Base-by-base conservation (phyloP, 1,140 invertebrate genomes). In the Nasonia giraulti region DNA sequence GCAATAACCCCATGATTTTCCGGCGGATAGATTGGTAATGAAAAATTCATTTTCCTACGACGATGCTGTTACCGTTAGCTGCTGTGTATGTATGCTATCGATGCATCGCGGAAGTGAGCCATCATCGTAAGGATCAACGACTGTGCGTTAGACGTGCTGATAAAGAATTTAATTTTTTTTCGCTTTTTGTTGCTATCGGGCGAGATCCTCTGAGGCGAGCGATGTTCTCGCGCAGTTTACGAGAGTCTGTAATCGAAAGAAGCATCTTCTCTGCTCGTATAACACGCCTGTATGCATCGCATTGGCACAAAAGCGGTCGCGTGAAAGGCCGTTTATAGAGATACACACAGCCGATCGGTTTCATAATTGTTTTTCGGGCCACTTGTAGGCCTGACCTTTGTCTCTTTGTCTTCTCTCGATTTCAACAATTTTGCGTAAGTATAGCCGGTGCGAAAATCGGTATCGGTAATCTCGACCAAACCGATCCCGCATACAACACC, bases 331-430 rank as follows among this genome's bases (percentile, higher is more conserved):
- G 10, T 17, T 74, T 17, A 27, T 27, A 12, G 33, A 37, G 33
- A 37, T 37, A 37, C 33, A 3, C 33, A 37, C 27, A 37, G 31
- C 10, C 11, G 14, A 31, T 69, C 27, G 71, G 23, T 74, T 74
- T 74, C 31, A 74, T 74, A 74, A 74, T 74, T 37, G 14, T 14
- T 74, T 74, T 74, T 74, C 27, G 14, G 31, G n/a, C 31, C 71
- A 37, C 23, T 69, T 69, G 14, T 40, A 17, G 71, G 4, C 10
- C 66, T 37, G 71, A 37, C 71, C 71, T 33, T 20, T 74, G 33
- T 37, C 17, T 74, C 71, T 40, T 74, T 37, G n/a, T 40, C 71
- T 17, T 74, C 71, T 55, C 12, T 55, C 50, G 12, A 55, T 55
- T 55, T 17, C 12, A 20, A 55, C 3, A 2, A 55, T 55, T 55